Base-by-base conservation (phyloP, 2,113 vertebrate genomes). In the Myiopsitta monachus region DNA sequence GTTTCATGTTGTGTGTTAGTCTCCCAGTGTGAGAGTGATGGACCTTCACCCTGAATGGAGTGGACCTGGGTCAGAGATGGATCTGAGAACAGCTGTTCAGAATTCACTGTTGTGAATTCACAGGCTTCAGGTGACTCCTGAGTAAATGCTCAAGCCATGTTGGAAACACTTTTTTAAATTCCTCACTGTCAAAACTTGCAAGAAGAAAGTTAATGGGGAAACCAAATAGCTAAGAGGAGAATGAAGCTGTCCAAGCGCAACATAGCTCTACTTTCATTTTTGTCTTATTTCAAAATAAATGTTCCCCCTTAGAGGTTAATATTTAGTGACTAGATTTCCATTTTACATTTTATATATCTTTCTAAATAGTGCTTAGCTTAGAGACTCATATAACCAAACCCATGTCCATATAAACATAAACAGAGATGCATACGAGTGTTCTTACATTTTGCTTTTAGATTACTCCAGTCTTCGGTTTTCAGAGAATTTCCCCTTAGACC, bases 271-370 rank as follows among this genome's bases (percentile, higher is more conserved):
- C 46, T 83, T 90, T 81, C 51, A 26, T 16, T 88, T 86, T 19
- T 93, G n/a, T 93, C 94, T 90, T 44, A 36, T 79, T 97, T 89
- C 12, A 79, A 90, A 94, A 92, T 47, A 57, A 38, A 84, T 83
- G 9, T 41, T 52, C 19, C 14, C 26, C 39, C 73, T 59, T 55
- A 39, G 28, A 96, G n/a, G 27, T 75, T 94, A 82, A 67, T 64
- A 87, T 77, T 93, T 91, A 92, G 43, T 43, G 57, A 54, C 41
- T 38, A 76, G 39, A 68, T 93, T 73, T 79, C 85, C 22, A 61
- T 75, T 83, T 22, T 61, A 24, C 22, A 51, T 75, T 86, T 22
- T 61, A 24, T n/a, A 41, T 80, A 41, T 68, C 33, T 83, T 77
- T 22, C 54, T 78, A 73, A 90, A 64, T 94, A 94, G 63, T 95